A percentile compares a stretch with the other conserved stretches of the same genome.
phyloP scores from a whole-genome alignment of 2,113 vertebrate species.

The Turnix velox region DNA sequence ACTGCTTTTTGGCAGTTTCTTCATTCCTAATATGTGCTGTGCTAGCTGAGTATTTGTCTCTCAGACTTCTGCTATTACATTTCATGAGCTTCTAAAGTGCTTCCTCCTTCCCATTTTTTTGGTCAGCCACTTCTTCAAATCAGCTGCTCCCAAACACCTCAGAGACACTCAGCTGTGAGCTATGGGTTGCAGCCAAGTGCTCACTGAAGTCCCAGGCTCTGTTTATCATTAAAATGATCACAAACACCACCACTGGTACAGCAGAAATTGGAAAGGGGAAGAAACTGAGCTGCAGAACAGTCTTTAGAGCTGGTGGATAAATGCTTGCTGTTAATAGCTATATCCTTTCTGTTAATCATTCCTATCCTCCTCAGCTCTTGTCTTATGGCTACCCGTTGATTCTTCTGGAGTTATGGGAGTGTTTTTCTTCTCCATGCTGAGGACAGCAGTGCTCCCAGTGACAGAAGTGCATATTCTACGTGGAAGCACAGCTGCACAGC shows the following conservation, averaged over 20 bases:
- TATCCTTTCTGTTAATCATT: background rate
- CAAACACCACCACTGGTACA: background rate
- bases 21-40: background rate
- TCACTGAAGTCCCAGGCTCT: background rate
- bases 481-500: no score
- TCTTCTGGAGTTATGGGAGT: accelerated
- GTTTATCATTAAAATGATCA: background rate
- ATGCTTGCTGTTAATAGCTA: background rate
- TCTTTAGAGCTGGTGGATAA: background rate
- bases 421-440: background rate
- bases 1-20: background rate
- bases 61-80: background rate
- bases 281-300: background rate
- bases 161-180: background rate
- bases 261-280: background rate
- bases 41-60: background rate
- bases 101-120: background rate
- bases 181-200: background rate
- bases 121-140: background rate
- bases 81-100: background rate
- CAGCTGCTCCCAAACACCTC: background rate
- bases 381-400: background rate
- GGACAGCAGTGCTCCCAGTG: background rate
- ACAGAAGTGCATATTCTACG: background rate
- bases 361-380: background rate